Percentiles rank a stretch among this genome's conserved stretches.
phyloP scores from a whole-genome alignment of 2,797 vertebrate genomes.

The Cynodonichthys magdalenae region DNA sequence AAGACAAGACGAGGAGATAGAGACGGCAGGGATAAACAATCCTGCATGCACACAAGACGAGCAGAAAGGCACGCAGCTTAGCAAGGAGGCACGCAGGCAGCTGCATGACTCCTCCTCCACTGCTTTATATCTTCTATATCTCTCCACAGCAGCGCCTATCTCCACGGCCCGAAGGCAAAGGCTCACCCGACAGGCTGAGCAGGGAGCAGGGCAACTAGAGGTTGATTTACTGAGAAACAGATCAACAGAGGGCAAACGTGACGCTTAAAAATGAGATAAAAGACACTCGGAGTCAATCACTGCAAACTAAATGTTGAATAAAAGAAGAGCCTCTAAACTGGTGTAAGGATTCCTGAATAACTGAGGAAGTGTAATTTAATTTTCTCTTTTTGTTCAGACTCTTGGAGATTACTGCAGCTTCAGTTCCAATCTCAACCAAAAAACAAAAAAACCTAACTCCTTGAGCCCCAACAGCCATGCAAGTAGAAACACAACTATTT shows the following conservation, averaged over 20 bases:
- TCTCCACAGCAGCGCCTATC: no score
- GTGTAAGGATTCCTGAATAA: neutral
- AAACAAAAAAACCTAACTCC: no score
- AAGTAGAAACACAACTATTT: no score
- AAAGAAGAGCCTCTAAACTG: neutral
- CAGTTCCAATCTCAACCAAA: no score
- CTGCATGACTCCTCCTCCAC: conserved; percentile 45
- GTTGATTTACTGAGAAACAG: neutral
- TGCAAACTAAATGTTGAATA: neutral
- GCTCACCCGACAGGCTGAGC: no score
- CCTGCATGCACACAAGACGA: conserved; percentile 67
- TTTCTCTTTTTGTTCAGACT: neutral
- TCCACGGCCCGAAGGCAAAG: no score
- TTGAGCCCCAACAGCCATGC: no score
- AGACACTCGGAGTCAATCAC: neutral
- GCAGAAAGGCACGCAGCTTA: conserved; percentile 69
- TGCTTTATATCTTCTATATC: no score
- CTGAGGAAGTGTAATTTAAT: neutral
- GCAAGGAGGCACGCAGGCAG: conserved; percentile 59
- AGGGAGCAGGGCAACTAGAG: neutral
- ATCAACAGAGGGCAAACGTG: neutral
- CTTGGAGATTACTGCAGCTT: neutral
- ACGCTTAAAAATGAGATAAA: neutral
- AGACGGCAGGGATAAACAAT: conserved; percentile 61
- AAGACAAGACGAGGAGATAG: conserved; percentile 13